phyloP scores from a whole-genome alignment of 92 coral and sea anemone genomes.

The Epizoanthus rinbou region DNA sequence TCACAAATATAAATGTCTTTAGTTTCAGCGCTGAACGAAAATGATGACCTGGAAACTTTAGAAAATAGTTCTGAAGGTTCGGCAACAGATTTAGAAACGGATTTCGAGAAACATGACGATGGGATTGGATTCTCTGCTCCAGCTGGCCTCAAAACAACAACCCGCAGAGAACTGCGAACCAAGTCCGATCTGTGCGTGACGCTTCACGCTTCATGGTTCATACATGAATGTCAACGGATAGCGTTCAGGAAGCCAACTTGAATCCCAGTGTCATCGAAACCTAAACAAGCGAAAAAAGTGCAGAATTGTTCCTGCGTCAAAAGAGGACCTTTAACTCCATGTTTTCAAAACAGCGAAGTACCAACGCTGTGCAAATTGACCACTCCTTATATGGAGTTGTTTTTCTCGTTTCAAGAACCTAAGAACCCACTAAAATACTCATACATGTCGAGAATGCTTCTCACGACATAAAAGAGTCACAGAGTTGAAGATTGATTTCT shows the following conservation, averaged over 20 bases:
- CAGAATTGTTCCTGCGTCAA: no score
- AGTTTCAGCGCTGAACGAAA: not conserved
- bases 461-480: no score
- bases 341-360: no score
- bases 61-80: not conserved
- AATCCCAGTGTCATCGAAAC: conserved; percentile 7
- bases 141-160: no score
- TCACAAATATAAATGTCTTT: no score
- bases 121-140: not conserved
- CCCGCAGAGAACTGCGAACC: not conserved
- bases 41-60: not conserved
- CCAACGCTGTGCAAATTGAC: no score
- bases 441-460: no score
- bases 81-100: conserved; percentile 3
- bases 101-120: conserved; percentile 4
- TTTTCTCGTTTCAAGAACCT: no score
- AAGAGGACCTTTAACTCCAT: no score
- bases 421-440: no score
- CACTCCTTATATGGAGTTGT: no score
- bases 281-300: not conserved
- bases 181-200: conserved; percentile 5
- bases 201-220: conserved; percentile 9
- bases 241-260: not conserved
- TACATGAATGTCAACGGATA: no score
- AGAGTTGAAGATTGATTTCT: not conserved